phyloP scores from a whole-genome alignment of 2,113 vertebrate genomes.

The Sylvietta virens region DNA sequence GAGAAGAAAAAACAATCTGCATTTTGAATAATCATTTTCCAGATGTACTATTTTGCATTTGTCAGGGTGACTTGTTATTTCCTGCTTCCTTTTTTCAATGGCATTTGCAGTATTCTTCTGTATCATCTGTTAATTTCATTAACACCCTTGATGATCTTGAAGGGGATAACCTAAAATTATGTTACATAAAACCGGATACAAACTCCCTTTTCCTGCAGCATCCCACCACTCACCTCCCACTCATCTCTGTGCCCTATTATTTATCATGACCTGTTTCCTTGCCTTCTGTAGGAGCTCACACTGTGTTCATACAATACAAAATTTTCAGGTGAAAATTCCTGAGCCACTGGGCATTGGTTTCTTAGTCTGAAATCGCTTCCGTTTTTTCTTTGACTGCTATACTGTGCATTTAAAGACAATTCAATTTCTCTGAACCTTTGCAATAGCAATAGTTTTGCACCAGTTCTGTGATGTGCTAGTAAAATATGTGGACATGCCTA shows the following conservation, averaged over 20 bases:
- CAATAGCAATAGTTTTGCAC: not conserved
- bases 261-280: not conserved
- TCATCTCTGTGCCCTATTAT: not conserved
- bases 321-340: not conserved
- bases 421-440: not conserved
- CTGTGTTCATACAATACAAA: rapidly evolving
- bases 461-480: not conserved
- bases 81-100: constrained; percentile 16
- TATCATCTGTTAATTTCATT: constrained; percentile 60
- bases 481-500: not conserved
- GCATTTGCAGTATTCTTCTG: constrained; percentile 29
- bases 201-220: not conserved
- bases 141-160: constrained; percentile 20
- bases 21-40: constrained; percentile 30
- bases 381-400: not conserved
- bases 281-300: not conserved
- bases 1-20: constrained; percentile 2
- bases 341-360: not conserved
- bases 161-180: not conserved
- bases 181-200: constrained; percentile 25
- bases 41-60: constrained; percentile 33
- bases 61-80: constrained; percentile 26
- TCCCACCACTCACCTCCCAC: not conserved
- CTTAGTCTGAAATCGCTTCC: not conserved
- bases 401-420: not conserved